Conservation (phyloP, 2,888 invertebrate species). For the Dicycla oo region DNA sequence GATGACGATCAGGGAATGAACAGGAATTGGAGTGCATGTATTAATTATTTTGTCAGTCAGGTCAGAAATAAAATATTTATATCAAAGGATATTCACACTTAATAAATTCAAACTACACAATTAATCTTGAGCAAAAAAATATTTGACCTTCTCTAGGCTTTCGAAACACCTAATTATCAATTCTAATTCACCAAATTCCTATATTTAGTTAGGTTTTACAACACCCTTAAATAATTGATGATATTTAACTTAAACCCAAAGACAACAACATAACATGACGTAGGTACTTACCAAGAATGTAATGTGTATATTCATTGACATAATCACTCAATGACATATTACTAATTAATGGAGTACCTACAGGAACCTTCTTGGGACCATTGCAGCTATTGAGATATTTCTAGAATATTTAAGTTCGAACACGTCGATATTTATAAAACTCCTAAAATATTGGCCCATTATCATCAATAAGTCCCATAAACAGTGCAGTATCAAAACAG, state of each 20-base stretch:
- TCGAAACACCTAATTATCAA: background rate
- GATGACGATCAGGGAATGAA: conserved; percentile 20
- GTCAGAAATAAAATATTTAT: background rate
- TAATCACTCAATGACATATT: background rate
- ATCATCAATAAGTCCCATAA: conserved; percentile 5
- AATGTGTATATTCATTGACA: background rate
- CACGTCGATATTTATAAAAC: background rate
- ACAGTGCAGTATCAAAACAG: conserved; percentile 17
- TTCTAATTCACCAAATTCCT: background rate
- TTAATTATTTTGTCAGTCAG: background rate
- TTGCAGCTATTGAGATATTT: background rate
- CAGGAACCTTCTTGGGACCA: background rate
- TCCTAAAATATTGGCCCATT: background rate
- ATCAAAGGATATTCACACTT: background rate
- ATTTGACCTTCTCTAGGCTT: background rate
- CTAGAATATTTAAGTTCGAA: background rate
- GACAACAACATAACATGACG: background rate
- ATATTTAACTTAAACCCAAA: background rate
- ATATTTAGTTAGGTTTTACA: background rate
- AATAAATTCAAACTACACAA: no score
- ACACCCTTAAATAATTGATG: background rate
- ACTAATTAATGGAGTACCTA: conserved; percentile 16
- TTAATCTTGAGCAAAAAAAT: no score
- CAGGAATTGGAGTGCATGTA: conserved; percentile 1
- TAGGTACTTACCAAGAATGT: background rate